These are phyloP conservation scores for Acronicta aceris DNA, from an alignment of 2,888 invertebrate genomes.

Conservation along the genomic window DNA sequence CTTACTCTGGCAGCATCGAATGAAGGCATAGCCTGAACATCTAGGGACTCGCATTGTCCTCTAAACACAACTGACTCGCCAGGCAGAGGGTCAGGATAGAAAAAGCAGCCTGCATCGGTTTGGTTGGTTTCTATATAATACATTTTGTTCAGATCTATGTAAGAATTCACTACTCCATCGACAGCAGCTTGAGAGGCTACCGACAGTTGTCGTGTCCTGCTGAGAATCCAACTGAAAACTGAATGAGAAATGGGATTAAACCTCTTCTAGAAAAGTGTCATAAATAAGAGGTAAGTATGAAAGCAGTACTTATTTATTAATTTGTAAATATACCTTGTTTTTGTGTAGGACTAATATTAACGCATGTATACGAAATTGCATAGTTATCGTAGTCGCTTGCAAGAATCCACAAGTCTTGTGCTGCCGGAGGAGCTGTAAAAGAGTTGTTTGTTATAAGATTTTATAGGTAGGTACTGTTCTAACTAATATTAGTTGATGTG, in stretches of 20 bases:
- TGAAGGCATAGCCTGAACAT: slow-evolving; percentile 61
- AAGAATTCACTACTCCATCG: slow-evolving; percentile 59
- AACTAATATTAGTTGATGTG: not conserved
- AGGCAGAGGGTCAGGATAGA: slow-evolving; percentile 61
- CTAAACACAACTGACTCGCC: slow-evolving; percentile 65
- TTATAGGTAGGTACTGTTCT: no score
- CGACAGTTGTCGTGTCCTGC: slow-evolving; percentile 66
- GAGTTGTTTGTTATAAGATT: not conserved
- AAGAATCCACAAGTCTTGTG: slow-evolving; percentile 84
- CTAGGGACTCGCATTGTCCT: slow-evolving; percentile 65
- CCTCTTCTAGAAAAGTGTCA: no score
- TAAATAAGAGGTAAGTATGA: no score
- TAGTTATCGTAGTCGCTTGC: slow-evolving; percentile 91
- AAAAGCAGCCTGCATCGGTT: slow-evolving; percentile 69
- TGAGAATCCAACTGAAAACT: slow-evolving; percentile 83
- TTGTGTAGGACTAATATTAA: slow-evolving; percentile 75
- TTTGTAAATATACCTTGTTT: slow-evolving; percentile 80
- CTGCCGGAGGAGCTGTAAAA: slow-evolving; percentile 59
- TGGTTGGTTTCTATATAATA: slow-evolving; percentile 66
- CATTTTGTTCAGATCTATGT: slow-evolving; percentile 63
- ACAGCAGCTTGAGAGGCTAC: slow-evolving; percentile 58
- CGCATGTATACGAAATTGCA: slow-evolving; percentile 91
- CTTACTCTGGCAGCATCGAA: slow-evolving; percentile 70
- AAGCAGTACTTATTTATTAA: not conserved
- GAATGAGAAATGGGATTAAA: slow-evolving; percentile 24